Percentiles rank a stretch among this genome's conserved stretches.
Conservation (phyloP, 1,140 invertebrate species). For the Ganaspis sp. region DNA sequence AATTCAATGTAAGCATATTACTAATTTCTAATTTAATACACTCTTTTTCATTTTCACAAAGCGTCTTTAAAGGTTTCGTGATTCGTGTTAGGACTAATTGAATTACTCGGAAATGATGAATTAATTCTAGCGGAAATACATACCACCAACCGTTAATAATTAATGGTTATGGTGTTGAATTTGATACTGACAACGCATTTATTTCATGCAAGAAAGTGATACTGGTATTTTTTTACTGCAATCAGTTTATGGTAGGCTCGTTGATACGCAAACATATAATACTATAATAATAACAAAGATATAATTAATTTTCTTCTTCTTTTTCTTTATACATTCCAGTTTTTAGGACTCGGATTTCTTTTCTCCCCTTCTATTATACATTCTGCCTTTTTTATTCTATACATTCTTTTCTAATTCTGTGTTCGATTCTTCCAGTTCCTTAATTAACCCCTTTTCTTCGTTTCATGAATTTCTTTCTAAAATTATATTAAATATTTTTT, state of each 20-base stretch:
- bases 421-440: not conserved
- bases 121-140: not conserved
- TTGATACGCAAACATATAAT: no score
- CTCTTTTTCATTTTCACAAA: not conserved
- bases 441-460: not conserved
- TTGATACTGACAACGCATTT: not conserved
- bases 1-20: not conserved
- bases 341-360: not conserved
- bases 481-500: not conserved
- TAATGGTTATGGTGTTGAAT: constrained; percentile 2
- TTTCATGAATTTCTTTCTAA: no score
- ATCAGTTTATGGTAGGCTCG: no score
- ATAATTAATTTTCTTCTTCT: no score
- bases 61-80: not conserved
- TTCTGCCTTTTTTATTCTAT: constrained; percentile 13
- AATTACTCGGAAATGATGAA: not conserved
- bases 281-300: no score
- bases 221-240: not conserved
- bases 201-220: constrained; percentile 3
- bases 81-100: constrained; percentile 2
- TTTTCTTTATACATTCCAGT: not conserved
- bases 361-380: not conserved
- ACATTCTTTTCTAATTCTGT: constrained; percentile 34
- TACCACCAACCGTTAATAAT: not conserved
- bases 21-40: not conserved